Conservation (phyloP, 2,888 invertebrate genomes). For the Agriopis marginaria region DNA sequence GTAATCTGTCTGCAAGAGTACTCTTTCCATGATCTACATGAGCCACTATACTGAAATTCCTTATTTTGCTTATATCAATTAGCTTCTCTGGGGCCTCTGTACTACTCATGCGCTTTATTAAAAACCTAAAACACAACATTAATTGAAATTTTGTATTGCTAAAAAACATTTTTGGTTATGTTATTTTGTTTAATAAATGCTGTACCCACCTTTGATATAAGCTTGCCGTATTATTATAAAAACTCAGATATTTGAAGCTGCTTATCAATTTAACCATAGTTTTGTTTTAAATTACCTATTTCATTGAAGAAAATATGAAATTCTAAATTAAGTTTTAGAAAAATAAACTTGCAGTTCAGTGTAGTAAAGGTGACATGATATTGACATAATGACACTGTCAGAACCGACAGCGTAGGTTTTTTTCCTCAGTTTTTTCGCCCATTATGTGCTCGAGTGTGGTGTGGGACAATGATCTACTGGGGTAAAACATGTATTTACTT, state of each 20-base stretch:
- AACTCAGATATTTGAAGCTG: constrained; percentile 29
- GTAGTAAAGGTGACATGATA: too few species aligned
- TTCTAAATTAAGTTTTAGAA: too few species aligned
- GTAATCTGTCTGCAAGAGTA: constrained; percentile 97
- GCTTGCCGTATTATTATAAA: constrained; percentile 27
- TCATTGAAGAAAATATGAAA: neutral
- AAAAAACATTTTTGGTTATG: constrained; percentile 24
- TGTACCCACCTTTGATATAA: constrained; percentile 42
- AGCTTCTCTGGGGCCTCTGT: constrained; percentile 52
- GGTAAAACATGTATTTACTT: too few species aligned
- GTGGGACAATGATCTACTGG: too few species aligned
- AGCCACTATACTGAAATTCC: constrained; percentile 99
- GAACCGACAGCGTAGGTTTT: too few species aligned
- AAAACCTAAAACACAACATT: constrained; percentile 29
- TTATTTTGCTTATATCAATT: constrained; percentile 83
- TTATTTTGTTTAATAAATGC: neutral
- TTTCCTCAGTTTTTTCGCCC: neutral
- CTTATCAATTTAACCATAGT: constrained; percentile 36
- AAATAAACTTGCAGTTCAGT: too few species aligned
- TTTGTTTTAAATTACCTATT: neutral
- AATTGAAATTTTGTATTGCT: neutral
- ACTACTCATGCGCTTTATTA: constrained; percentile 56
- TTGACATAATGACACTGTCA: too few species aligned
- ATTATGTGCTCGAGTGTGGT: too few species aligned
- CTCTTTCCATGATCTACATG: constrained; percentile 99